These are phyloP conservation scores for Drosophila nikananu DNA, from an alignment of 1,140 invertebrate genomes.

Conservation along the genomic window DNA sequence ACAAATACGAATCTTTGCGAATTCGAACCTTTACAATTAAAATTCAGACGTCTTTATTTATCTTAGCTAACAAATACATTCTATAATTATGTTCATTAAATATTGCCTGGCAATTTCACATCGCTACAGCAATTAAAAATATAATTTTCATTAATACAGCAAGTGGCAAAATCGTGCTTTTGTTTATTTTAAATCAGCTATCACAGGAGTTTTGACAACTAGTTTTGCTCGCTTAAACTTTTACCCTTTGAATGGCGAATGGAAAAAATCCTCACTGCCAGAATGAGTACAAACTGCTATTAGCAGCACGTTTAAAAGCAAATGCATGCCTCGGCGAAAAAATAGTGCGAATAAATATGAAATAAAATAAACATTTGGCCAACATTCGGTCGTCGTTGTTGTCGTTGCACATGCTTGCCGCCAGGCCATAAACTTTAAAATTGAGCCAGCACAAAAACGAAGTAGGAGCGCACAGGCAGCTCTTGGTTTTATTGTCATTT, in stretches of 20 bases:
- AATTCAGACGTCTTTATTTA: too few species aligned
- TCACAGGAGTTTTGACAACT: neutral
- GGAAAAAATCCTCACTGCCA: conserved; percentile 1
- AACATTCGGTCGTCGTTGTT: conserved; percentile 54
- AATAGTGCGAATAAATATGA: conserved; percentile 45
- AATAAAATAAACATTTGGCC: conserved; percentile 76
- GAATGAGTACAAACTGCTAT: conserved; percentile 49
- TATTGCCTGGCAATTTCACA: neutral
- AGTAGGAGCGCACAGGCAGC: conserved; percentile 55
- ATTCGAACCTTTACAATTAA: too few species aligned
- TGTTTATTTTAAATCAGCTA: neutral
- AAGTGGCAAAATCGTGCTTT: neutral
- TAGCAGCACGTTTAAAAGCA: conserved; percentile 62
- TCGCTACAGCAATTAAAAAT: neutral
- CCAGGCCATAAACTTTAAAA: conserved; percentile 76
- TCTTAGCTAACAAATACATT: too few species aligned
- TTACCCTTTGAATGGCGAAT: neutral
- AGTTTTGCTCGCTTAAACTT: conserved; percentile 1
- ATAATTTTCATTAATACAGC: neutral
- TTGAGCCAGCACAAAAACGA: conserved; percentile 50
- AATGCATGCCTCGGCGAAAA: conserved; percentile 28
- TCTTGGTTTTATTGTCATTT: conserved; percentile 84
- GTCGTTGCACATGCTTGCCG: conserved; percentile 65
- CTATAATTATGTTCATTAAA: neutral
- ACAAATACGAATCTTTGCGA: neutral